A percentile compares a stretch with the other conserved stretches of the same genome.
phyloP scores from a whole-genome alignment of 2,797 vertebrate species.

The Sibirionetta formosa region DNA sequence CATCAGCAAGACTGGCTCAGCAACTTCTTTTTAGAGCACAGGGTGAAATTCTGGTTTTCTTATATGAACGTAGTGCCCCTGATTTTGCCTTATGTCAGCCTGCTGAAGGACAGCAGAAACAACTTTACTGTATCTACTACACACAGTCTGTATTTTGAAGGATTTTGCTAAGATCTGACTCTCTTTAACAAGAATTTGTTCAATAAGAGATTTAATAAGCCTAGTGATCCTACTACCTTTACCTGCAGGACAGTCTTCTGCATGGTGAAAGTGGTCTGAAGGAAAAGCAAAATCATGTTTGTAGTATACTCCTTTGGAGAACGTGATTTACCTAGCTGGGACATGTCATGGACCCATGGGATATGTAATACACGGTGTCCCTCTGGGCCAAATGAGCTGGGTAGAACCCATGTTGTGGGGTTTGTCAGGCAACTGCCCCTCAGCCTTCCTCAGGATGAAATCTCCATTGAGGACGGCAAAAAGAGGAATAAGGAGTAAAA shows the following conservation, averaged over 20 bases:
- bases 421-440: neutral
- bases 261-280: neutral
- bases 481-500: neutral
- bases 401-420: accelerated
- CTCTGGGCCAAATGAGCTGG: neutral
- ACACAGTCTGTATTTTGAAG: neutral
- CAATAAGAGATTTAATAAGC: neutral
- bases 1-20: neutral
- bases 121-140: neutral
- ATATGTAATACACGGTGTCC: neutral
- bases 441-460: neutral
- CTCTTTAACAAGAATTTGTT: neutral
- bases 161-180: neutral
- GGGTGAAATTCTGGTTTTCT: neutral
- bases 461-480: neutral
- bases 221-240: neutral
- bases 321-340: neutral
- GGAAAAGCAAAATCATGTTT: neutral
- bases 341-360: accelerated
- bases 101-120: neutral
- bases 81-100: neutral
- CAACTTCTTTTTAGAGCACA: accelerated
- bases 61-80: accelerated
- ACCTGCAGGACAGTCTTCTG: neutral
- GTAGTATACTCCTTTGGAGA: neutral